phyloP scores from a whole-genome alignment of 2,797 vertebrate genomes.

The Loris lydekkerianus region DNA sequence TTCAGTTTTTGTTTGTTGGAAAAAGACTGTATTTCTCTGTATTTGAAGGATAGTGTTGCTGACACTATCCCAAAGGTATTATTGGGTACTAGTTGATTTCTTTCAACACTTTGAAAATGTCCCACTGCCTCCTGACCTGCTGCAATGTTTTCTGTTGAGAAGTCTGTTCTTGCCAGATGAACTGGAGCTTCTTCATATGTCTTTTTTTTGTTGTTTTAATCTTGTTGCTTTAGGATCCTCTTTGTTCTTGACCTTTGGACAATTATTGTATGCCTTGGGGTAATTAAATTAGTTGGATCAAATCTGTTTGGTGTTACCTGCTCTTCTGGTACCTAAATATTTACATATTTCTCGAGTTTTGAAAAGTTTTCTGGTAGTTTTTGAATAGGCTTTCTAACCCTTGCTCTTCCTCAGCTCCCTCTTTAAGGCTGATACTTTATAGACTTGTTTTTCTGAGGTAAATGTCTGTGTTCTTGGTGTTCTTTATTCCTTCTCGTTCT shows the following conservation, averaged over 20 bases:
- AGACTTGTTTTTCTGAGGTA: background rate
- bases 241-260: background rate
- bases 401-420: background rate
- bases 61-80: background rate
- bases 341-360: background rate
- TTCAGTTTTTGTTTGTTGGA: background rate
- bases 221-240: background rate
- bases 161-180: background rate
- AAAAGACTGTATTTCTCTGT: background rate
- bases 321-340: background rate
- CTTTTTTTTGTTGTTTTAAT: background rate
- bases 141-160: background rate
- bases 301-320: background rate
- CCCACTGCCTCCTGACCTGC: background rate
- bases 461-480: background rate
- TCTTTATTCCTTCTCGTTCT: background rate
- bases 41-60: background rate
- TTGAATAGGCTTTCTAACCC: background rate
- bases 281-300: background rate
- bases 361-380: background rate
- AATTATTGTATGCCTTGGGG: background rate
- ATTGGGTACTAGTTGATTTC: background rate
- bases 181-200: background rate
- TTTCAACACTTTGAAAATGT: background rate
- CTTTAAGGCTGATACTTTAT: background rate